phyloP scores from a whole-genome alignment of 2,113 vertebrate genomes.

The Strix uralensis region DNA sequence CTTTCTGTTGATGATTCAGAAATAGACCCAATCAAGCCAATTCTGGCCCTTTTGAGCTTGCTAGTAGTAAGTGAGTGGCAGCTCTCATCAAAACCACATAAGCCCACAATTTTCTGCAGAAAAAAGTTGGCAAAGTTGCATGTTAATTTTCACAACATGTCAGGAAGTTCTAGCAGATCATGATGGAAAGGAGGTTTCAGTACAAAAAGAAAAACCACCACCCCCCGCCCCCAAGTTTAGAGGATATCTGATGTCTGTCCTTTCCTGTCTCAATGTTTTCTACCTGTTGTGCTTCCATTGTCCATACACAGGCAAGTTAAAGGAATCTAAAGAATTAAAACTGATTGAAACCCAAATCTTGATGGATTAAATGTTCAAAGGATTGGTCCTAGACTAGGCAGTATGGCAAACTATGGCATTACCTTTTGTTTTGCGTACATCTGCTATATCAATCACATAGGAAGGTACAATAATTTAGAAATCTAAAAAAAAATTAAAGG shows the following conservation, averaged over 20 bases:
- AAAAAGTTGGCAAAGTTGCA: not conserved
- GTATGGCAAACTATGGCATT: not conserved
- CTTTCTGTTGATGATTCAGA: not conserved
- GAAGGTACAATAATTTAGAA: not conserved
- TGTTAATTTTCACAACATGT: not conserved
- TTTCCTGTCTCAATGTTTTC: not conserved
- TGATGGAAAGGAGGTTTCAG: not conserved
- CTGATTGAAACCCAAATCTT: not conserved
- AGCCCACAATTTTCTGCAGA: not conserved
- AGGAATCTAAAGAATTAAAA: not conserved
- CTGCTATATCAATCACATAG: not conserved
- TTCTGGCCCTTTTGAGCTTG: not conserved
- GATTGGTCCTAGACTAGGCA: not conserved
- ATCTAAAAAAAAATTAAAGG: not conserved
- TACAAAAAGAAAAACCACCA: not conserved
- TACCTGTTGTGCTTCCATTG: not conserved
- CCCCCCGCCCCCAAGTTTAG: not conserved
- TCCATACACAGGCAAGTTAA: not conserved
- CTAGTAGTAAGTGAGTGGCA: not conserved
- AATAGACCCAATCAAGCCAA: not conserved
- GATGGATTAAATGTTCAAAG: not conserved
- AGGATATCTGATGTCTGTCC: not conserved
- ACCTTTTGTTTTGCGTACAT: not conserved
- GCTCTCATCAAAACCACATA: not conserved
- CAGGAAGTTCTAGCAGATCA: not conserved